Evolutionary conservation across 53 echinoderm and acorn worm species (phyloP), one percentile per base, ranked within the genome.

Genomic region (Echinarachnius parma): DNA sequence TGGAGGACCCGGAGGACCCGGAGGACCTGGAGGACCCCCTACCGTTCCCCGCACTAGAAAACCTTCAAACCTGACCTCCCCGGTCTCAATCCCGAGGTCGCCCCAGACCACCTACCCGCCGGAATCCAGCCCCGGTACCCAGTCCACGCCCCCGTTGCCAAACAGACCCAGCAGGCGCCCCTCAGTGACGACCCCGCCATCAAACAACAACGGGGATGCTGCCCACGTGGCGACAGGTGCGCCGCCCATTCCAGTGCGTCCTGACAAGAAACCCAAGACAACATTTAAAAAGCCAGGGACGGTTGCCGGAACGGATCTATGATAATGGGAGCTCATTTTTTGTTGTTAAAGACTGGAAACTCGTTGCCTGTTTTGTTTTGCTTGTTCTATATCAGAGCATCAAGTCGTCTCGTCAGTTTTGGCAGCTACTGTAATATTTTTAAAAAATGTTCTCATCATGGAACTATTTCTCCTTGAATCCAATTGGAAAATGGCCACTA

Each of bases 1-100:
- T n/a, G 28, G 62, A 62, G 62, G 62, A 46, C 65, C 65, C 44
- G n/a, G n/a, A n/a, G n/a, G n/a, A n/a, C 65, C 65, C 65, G n/a
- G n/a, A n/a, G n/a, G n/a, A n/a, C 65, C 65, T 47, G 28, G 62
- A 62, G 62, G 62, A 46, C 65, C 65, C 44, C 65, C 65, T 44
- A 65, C 65, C 65, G 29, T 46, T 44, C 65, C 65, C 65, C 37
- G 65, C 44, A 7, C 18, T 5, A 25, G 68, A 68, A 49, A 34
- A 34, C 53, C 35, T 8, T 32, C 68, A 20, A 68, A 68, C 52
- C 65, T 65, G 46, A 65, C 48, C 14, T 46, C 46, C 3, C 65
- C 46, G 15, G 47, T 46, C 28, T 26, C 31, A 24, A 22, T 28
- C 29, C 45, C 65, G 22, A 65, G 13, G 7, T 9, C 26, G 24